phyloP scores from a whole-genome alignment of 2,888 invertebrate species.

The Conistra vaccinii region DNA sequence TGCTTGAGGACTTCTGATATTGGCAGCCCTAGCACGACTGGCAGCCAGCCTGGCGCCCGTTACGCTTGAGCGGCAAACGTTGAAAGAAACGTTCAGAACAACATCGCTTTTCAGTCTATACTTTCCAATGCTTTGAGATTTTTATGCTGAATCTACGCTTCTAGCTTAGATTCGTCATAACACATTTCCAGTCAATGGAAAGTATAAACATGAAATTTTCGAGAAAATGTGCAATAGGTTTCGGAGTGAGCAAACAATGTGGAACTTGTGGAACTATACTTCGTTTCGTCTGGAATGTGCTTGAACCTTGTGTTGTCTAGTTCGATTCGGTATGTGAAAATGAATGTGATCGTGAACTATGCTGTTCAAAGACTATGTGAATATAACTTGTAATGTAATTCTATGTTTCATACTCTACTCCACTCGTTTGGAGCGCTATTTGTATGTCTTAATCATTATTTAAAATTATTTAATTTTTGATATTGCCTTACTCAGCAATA shows the following conservation, averaged over 20 bases:
- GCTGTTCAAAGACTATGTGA: slow-evolving; percentile 77
- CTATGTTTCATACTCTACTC: slow-evolving; percentile 69
- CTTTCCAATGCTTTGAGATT: slow-evolving; percentile 21
- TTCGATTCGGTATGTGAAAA: slow-evolving; percentile 66
- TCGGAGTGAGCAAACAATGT: slow-evolving; percentile 45
- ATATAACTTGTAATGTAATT: slow-evolving; percentile 70
- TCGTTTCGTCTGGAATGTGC: slow-evolving; percentile 56
- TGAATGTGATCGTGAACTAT: slow-evolving; percentile 65
- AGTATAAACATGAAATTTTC: slow-evolving; percentile 36
- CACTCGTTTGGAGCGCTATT: slow-evolving; percentile 68
- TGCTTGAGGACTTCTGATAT: slow-evolving; percentile 89
- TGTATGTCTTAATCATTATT: slow-evolving; percentile 71
- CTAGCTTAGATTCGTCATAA: slow-evolving; percentile 25
- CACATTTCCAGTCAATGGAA: slow-evolving; percentile 13
- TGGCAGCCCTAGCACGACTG: slow-evolving; percentile 86
- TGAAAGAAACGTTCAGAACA: slow-evolving; percentile 34
- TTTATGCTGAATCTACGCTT: slow-evolving; percentile 29
- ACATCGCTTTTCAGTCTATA: slow-evolving; percentile 28
- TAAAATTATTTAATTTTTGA: slow-evolving; percentile 72
- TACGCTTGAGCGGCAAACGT: slow-evolving; percentile 74
- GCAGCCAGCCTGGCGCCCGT: slow-evolving; percentile 86
- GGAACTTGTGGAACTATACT: slow-evolving; percentile 39
- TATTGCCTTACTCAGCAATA: slow-evolving; percentile 76
- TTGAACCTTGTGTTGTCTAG: slow-evolving; percentile 67
- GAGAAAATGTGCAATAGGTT: slow-evolving; percentile 61